Evolutionary conservation across 2,888 invertebrate genomes (phyloP).

Genomic region (Physocephala rufipes): DNA sequence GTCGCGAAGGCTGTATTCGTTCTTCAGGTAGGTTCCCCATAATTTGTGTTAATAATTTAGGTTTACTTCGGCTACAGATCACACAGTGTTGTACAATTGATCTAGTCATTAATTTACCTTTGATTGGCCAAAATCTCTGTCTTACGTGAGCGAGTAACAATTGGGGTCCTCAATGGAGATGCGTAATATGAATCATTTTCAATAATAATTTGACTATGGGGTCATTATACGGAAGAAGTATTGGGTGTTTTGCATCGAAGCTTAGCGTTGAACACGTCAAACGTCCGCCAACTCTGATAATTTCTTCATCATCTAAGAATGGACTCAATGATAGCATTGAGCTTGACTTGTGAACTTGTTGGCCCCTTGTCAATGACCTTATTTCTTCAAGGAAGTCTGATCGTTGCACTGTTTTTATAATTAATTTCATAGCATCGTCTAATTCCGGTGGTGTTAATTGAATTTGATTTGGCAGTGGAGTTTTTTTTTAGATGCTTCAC

Average conservation of each 20-base stretch:
- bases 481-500: neutral
- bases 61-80: slow-evolving; percentile 37
- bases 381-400: too few species aligned
- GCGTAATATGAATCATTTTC: neutral
- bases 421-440: neutral
- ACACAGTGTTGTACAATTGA: slow-evolving; percentile 41
- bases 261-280: too few species aligned
- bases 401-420: too few species aligned
- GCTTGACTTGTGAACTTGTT: too few species aligned
- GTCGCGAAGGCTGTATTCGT: slow-evolving; percentile 34
- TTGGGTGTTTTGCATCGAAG: slow-evolving; percentile 10
- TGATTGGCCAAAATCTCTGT: slow-evolving; percentile 45
- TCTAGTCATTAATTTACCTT: slow-evolving; percentile 40
- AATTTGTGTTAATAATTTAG: slow-evolving; percentile 39
- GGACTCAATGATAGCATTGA: too few species aligned
- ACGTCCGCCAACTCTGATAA: too few species aligned
- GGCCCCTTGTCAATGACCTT: too few species aligned
- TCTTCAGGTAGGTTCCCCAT: slow-evolving; percentile 44
- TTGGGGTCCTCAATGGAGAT: slow-evolving; percentile 19
- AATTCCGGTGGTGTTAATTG: neutral
- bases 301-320: too few species aligned
- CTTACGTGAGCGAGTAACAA: slow-evolving; percentile 32
- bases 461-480: neutral
- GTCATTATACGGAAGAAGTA: slow-evolving; percentile 40
- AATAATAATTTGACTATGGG: slow-evolving; percentile 36